Evolutionary conservation across 2,888 invertebrate species (phyloP).

Genomic region (Julus scandinavius): DNA sequence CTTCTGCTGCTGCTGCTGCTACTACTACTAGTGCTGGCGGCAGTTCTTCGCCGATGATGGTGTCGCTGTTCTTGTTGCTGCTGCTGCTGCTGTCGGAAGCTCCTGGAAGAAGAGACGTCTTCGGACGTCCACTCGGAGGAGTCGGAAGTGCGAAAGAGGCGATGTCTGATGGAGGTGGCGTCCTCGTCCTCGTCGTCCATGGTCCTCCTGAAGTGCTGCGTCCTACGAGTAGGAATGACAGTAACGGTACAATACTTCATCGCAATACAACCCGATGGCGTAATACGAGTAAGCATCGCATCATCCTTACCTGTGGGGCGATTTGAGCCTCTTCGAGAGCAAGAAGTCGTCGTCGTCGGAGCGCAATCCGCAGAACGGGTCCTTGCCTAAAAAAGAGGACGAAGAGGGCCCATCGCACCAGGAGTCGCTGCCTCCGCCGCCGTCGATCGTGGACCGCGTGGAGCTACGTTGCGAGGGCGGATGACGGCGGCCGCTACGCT

Average conservation of each 20-base stretch:
- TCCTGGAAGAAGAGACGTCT: too few relatives aligned
- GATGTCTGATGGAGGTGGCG: background rate
- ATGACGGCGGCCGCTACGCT: slow-evolving; percentile 7
- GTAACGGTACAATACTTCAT: too few relatives aligned
- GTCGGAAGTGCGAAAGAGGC: background rate
- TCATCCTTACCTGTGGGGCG: background rate
- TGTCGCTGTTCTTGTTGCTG: too few relatives aligned
- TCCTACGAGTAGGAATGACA: background rate
- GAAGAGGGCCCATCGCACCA: background rate
- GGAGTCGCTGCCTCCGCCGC: background rate
- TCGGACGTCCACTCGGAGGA: background rate
- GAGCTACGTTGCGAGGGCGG: background rate
- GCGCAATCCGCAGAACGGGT: background rate
- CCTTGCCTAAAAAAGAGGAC: background rate
- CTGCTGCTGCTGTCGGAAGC: too few relatives aligned
- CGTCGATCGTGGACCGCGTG: too few relatives aligned
- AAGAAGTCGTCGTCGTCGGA: slow-evolving; percentile 21
- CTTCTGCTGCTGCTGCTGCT: slow-evolving; percentile 58
- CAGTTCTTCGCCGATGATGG: too few relatives aligned
- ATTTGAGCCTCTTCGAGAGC: slow-evolving; percentile 50
- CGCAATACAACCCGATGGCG: too few relatives aligned
- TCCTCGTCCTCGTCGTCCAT: slow-evolving; percentile 36
- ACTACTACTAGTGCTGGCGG: slow-evolving; percentile 64
- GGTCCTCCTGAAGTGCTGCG: slow-evolving; percentile 43
- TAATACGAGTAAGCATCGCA: too few relatives aligned